Evolutionary conservation across 2,797 vertebrate species (phyloP).

Genomic region (Eurystomus glaucurus): DNA sequence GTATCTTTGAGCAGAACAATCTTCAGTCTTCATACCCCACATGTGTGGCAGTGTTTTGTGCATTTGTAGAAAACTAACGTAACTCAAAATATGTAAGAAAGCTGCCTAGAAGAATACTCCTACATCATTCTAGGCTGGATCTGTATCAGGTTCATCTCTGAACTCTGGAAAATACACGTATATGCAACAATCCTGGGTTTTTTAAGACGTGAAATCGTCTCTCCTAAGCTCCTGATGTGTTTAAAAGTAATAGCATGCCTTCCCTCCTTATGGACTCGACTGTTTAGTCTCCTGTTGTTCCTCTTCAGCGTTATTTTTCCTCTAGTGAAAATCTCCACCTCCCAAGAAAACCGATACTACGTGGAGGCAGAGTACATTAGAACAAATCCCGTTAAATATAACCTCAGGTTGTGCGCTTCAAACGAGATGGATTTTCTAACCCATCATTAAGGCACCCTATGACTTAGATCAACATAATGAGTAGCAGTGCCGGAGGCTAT

Average conservation of each 20-base stretch:
- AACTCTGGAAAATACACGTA: background rate
- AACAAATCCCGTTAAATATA: background rate
- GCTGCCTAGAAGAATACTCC: background rate
- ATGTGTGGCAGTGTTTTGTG: background rate
- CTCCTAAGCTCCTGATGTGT: background rate
- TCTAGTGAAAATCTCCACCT: background rate
- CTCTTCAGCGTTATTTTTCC: background rate
- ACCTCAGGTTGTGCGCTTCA: conserved; percentile 45
- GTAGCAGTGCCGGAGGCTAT: conserved; percentile 3
- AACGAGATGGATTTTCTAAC: conserved; percentile 16
- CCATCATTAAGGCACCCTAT: conserved; percentile 17
- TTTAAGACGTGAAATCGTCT: background rate
- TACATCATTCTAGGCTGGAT: background rate
- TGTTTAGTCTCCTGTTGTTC: background rate
- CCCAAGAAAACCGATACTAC: background rate
- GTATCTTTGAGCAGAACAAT: background rate
- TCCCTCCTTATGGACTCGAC: background rate
- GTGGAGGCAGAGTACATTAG: background rate
- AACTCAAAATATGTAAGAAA: background rate
- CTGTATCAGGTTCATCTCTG: background rate
- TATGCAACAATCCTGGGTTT: background rate
- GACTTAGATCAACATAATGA: conserved; percentile 67
- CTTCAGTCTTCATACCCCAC: rapidly evolving
- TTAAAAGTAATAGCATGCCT: background rate
- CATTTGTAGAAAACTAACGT: background rate